Conservation (phyloP, 2,113 vertebrate species). For the Mungos mungo region DNA sequence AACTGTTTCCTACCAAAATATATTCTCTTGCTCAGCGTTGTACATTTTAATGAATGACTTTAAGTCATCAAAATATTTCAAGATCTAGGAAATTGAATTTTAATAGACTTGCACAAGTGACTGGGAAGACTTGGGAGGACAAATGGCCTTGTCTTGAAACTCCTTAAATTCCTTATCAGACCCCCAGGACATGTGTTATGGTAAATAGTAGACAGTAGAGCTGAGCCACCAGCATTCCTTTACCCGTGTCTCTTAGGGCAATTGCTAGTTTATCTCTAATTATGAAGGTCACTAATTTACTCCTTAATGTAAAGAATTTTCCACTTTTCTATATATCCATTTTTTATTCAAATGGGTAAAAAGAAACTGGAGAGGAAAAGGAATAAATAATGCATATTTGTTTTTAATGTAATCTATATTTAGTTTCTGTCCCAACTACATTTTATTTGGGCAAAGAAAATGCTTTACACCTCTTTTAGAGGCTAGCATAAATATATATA, state of each 20-base stretch:
- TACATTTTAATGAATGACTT: neutral
- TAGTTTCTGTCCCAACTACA: neutral
- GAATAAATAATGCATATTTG: neutral
- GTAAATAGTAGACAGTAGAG: neutral
- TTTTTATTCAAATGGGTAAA: conserved; percentile 14
- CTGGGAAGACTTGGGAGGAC: neutral
- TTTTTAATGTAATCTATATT: neutral
- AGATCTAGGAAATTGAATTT: neutral
- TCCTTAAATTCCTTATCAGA: neutral
- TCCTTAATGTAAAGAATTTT: neutral
- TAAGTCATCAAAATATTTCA: neutral
- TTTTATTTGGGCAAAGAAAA: neutral
- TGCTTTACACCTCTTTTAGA: neutral
- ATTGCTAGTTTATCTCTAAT: conserved; percentile 1
- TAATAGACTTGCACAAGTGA: neutral
- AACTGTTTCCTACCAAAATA: neutral
- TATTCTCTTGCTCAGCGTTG: neutral
- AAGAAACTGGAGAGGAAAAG: neutral
- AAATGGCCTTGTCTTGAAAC: neutral
- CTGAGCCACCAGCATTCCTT: neutral
- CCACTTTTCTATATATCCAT: neutral
- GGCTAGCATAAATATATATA: neutral
- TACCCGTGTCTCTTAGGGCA: neutral
- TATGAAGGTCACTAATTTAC: neutral
- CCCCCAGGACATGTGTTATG: neutral